Base-by-base conservation (phyloP, 1,140 invertebrate genomes). In the Aphaenogaster floridana region DNA sequence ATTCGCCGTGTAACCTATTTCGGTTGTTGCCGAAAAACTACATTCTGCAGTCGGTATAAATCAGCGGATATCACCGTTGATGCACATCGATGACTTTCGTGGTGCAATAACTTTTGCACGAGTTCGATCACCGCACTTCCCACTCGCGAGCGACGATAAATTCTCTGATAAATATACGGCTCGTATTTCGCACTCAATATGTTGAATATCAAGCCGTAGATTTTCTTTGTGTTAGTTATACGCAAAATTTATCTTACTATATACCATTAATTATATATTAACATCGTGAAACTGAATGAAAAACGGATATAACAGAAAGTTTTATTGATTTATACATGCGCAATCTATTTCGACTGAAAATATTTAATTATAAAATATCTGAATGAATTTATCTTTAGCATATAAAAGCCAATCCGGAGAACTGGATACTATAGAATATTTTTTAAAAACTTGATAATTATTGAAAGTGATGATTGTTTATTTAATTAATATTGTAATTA, bases 61-160 rank as follows among this genome's bases (percentile, higher is more conserved):
- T 84, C 69, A 84, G 6, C 80, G 69, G 54, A 84, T 84, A 84
- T 84, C 80, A 84, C 69, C 79, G 42, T 84, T 76, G 80, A 84
- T 84, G 80, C 69, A 84, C 80, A 84, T 76, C 80, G 48, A 76
- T 84, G 80, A 84, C 71, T 84, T 84, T 76, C 57, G 69, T 72
- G 42, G 69, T 28, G 69, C 54, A 74, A 84, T 84, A 84, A 84
- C 69, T 74, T 84, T 84, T 61, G 45, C 54, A 21, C 69, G 42
- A 28, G 34, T 15, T 59, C 54, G 80, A 83, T 83, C 80, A 72
- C 50, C 36, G 50, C 52, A 57, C 66, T 63, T 84, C 69, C 69
- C 69, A 52, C 36, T 6, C 54, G 69, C 11, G 52, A 42, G 42
- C 69, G 28, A 0, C 54, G 69, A 84, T 84, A 84, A 84, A 84